Conservation (phyloP, 2,113 vertebrate genomes). For the Pontoporia blainvillei region DNA sequence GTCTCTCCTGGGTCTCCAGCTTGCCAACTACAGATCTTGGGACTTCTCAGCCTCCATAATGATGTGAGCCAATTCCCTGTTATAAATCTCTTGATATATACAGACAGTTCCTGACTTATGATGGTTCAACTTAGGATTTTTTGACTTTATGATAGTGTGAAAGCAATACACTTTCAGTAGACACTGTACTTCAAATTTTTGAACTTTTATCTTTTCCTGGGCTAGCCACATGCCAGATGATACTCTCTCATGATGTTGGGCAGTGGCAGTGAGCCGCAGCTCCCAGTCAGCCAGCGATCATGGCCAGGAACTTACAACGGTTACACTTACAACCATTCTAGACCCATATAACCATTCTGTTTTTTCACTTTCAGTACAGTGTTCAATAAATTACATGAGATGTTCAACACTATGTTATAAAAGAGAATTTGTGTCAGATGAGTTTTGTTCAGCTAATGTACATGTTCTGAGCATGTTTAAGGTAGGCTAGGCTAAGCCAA, state of each 20-base stretch:
- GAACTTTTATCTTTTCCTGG: neutral
- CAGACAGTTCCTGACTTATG: neutral
- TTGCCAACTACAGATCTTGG: neutral
- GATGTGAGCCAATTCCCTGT: neutral
- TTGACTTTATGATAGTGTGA: neutral
- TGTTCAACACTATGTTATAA: neutral
- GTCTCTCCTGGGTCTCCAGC: neutral
- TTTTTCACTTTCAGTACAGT: neutral
- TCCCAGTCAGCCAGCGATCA: neutral
- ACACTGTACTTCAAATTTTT: neutral
- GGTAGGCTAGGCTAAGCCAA: neutral
- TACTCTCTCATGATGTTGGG: neutral
- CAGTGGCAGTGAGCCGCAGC: neutral
- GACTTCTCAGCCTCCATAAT: neutral
- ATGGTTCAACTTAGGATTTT: neutral
- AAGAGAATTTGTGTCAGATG: neutral
- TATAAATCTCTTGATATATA: neutral
- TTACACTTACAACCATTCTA: neutral
- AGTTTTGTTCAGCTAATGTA: neutral
- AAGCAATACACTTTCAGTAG: neutral
- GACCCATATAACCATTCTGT: neutral
- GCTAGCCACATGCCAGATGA: neutral
- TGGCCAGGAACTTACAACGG: neutral
- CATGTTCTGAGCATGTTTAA: neutral
- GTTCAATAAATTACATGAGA: neutral